Base-by-base conservation (phyloP, 2,113 vertebrate species). In the Dipodomys ordii region DNA sequence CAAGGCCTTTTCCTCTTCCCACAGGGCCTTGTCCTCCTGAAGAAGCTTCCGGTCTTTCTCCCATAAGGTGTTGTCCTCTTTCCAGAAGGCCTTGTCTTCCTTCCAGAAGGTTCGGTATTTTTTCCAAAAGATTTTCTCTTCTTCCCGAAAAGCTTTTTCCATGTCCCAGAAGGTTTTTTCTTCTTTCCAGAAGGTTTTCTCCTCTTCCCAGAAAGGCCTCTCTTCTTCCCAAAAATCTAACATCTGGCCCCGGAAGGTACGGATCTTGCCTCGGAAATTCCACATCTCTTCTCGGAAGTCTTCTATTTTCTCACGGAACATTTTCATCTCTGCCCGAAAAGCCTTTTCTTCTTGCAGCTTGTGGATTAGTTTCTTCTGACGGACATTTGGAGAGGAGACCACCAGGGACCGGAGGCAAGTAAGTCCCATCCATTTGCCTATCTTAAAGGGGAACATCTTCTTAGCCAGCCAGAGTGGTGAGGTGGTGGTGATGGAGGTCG, bases 61-160 rank as follows among this genome's bases (percentile, higher is more conserved):
- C 74, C 81, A 88, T 7, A 97, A 76, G 7, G 95, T 69, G 15
- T 84, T 69, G 65, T 97, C 86, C 73, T 96, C 92, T 71, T 95
- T 96, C 97, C 96, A 96, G 89, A 96, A 96, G 65, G 87, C 84
- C 39, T 95, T 92, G 39, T 96, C 94, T 4, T 98, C 95, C 39
- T 95, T 97, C 96, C 93, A 97, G 87, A 97, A 97, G 81, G 39
- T 57, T 12, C 30, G 89, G 12, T 76, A 96, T 15, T 97, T 96
- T 72, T 96, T 96, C 96, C 92, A 97, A 68, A 97, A 97, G 44
- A 72, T 39, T 87, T 7, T 35, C 81, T 95, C 95, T 62, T 93
- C 46, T 32, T 93, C 92, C 28, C 77, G 92, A 86, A 97, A 97
- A 39, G 27, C 49, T 81, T 96, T 94, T 83, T 89, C 93, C 83